Conservation (phyloP, 1,140 invertebrate genomes). For the Drosophila asahinai region DNA sequence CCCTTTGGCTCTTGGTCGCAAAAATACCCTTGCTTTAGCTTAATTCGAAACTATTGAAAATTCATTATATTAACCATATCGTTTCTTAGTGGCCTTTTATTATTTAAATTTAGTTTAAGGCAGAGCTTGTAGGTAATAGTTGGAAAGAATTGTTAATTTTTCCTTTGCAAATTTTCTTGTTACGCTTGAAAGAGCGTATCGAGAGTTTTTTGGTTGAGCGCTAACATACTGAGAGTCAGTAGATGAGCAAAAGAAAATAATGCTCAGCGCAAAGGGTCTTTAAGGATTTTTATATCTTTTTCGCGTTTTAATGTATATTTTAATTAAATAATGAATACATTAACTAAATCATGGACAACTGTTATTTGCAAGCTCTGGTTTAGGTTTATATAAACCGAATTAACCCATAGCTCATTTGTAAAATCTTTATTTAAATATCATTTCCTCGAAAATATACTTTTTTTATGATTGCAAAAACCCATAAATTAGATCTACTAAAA, state of each 20-base stretch:
- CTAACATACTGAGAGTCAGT: too few species aligned
- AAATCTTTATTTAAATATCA: conserved; percentile 8
- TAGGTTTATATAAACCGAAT: neutral
- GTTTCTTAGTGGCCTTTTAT: conserved; percentile 11
- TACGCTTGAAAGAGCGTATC: too few species aligned
- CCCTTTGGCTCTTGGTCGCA: neutral
- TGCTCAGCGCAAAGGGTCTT: too few species aligned
- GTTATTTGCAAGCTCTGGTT: neutral
- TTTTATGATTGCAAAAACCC: neutral
- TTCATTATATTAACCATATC: conserved; percentile 19
- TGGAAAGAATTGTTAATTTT: too few species aligned
- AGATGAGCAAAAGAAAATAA: too few species aligned
- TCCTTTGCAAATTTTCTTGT: too few species aligned
- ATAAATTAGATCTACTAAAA: conserved; percentile 2
- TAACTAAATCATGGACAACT: too few species aligned
- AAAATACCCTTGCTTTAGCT: conserved; percentile 15
- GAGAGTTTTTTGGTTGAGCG: too few species aligned
- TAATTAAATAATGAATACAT: too few species aligned
- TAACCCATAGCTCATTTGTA: neutral
- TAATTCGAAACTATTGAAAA: neutral
- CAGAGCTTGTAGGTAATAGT: neutral
- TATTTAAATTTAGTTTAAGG: conserved; percentile 3
- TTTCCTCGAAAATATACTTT: neutral
- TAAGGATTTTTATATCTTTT: too few species aligned
- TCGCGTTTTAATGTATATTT: too few species aligned